These are phyloP conservation scores for Lacanobia oleracea DNA, from an alignment of 2,888 invertebrate genomes.

Conservation along the genomic window DNA sequence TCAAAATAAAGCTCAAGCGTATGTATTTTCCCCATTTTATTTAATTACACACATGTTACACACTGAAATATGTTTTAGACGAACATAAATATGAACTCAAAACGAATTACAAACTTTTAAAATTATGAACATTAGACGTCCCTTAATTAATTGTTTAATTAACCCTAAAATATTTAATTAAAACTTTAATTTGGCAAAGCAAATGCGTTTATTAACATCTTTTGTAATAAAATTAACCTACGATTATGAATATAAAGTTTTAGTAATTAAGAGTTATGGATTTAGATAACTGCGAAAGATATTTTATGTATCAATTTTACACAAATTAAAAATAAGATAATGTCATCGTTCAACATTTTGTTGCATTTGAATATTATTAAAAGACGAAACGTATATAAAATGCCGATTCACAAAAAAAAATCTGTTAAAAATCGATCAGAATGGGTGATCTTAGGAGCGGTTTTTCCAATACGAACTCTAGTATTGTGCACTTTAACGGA, in stretches of 20 bases:
- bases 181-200: conserved; percentile 21
- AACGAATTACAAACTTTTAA: conserved; percentile 24
- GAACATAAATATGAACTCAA: conserved; percentile 11
- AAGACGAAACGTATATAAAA: too few relatives aligned
- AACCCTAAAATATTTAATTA: conserved; percentile 42
- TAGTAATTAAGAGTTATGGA: conserved; percentile 17
- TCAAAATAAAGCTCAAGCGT: conserved; percentile 90
- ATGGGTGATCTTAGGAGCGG: too few relatives aligned
- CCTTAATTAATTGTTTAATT: conserved; percentile 13
- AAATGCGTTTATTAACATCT: conserved; percentile 17
- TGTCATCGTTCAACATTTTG: too few relatives aligned
- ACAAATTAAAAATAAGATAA: background rate
- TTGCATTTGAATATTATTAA: too few relatives aligned
- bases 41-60: background rate
- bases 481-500: too few relatives aligned
- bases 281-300: background rate
- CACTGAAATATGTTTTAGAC: conserved; percentile 1
- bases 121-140: conserved; percentile 1
- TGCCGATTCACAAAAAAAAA: too few relatives aligned
- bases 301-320: too few relatives aligned
- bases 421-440: too few relatives aligned
- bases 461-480: too few relatives aligned
- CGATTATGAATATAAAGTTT: conserved; percentile 1
- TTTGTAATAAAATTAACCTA: background rate
- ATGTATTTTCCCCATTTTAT: conserved; percentile 67